phyloP scores from a whole-genome alignment of 2,888 invertebrate species.

The Pyralis farinalis region DNA sequence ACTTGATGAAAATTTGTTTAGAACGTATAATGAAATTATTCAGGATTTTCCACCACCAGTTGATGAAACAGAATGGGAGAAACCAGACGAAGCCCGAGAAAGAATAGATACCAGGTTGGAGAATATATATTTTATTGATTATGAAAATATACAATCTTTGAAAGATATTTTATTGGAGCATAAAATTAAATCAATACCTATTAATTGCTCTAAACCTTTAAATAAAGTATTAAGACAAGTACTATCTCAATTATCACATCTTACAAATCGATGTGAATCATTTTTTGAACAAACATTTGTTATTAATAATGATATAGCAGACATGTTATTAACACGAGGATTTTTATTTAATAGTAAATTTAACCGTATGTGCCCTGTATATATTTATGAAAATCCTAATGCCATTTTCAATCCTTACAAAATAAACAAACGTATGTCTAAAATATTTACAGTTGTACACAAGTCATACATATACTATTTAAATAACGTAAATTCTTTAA shows the following conservation, averaged over 20 bases:
- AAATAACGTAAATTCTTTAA: constrained; percentile 61
- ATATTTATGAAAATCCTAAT: constrained; percentile 69
- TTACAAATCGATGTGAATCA: constrained; percentile 69
- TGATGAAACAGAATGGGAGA: constrained; percentile 70
- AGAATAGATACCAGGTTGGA: constrained; percentile 67
- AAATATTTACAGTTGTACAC: constrained; percentile 79
- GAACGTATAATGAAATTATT: constrained; percentile 52
- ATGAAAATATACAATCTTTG: constrained; percentile 57
- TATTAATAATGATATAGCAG: constrained; percentile 75
- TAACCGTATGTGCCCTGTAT: constrained; percentile 84
- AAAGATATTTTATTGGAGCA: constrained; percentile 55
- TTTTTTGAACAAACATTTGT: constrained; percentile 81
- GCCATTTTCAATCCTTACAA: constrained; percentile 72
- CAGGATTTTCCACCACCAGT: constrained; percentile 70
- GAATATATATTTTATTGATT: constrained; percentile 59
- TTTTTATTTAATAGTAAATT: constrained; percentile 84
- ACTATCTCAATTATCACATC: constrained; percentile 39
- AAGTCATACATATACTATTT: constrained; percentile 82
- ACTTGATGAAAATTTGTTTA: constrained; percentile 55
- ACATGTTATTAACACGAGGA: constrained; percentile 78
- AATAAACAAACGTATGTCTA: constrained; percentile 50
- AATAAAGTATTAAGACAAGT: constrained; percentile 43
- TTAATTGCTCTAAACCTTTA: constrained; percentile 58
- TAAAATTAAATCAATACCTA: constrained; percentile 60
- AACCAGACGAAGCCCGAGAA: constrained; percentile 62